Evolutionary conservation across 2,797 vertebrate species (phyloP).

Genomic region (Echeneis naucrates): DNA sequence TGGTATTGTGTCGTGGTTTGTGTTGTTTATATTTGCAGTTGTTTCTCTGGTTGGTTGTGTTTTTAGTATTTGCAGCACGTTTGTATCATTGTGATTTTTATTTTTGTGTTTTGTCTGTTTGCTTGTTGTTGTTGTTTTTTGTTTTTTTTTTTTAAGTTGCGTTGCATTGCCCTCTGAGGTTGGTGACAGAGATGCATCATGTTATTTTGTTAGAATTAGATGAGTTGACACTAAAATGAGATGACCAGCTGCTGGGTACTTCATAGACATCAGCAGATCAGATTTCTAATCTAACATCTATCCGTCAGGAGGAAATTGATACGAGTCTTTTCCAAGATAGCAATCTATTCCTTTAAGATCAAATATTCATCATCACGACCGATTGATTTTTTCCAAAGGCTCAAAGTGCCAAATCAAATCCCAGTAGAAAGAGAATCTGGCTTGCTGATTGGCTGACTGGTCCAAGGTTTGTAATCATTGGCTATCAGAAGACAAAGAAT

Average conservation of each 20-base stretch:
- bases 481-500: conserved; percentile 5
- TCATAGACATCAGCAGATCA: too few relatives aligned
- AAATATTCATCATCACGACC: background rate
- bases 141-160: too few relatives aligned
- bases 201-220: background rate
- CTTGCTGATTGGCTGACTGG: background rate
- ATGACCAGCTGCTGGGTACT: background rate
- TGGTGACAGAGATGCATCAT: background rate
- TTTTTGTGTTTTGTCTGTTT: too few relatives aligned
- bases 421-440: background rate
- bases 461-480: background rate
- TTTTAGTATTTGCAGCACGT: too few relatives aligned
- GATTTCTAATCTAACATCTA: background rate
- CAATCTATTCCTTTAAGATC: background rate
- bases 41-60: too few relatives aligned
- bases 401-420: conserved; percentile 1
- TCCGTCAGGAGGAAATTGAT: background rate
- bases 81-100: too few relatives aligned
- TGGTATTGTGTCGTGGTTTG: too few relatives aligned
- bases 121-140: too few relatives aligned
- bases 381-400: background rate
- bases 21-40: too few relatives aligned
- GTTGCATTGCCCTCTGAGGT: too few relatives aligned
- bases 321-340: background rate
- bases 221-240: background rate